Evolutionary conservation across 2,888 invertebrate species (phyloP).

Genomic region (Phasia obesa): DNA sequence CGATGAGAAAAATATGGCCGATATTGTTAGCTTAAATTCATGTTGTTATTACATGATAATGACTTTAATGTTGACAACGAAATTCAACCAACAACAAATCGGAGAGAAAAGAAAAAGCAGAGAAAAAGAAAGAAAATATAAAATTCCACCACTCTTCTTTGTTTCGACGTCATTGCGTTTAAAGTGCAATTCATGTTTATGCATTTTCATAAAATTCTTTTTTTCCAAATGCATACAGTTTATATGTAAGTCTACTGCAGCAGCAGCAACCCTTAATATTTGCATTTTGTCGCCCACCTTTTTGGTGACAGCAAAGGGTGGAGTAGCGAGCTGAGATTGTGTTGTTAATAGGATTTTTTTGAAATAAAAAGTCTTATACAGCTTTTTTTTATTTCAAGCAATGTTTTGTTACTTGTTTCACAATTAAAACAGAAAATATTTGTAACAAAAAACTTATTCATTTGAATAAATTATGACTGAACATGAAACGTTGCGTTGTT

Average conservation of each 20-base stretch:
- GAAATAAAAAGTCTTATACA: conserved; percentile 35
- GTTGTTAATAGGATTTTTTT: conserved; percentile 29
- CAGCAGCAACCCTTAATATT: conserved; percentile 60
- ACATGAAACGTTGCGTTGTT: conserved; percentile 42
- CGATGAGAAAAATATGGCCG: conserved; percentile 11
- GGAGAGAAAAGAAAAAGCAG: not conserved
- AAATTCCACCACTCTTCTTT: conserved; percentile 38
- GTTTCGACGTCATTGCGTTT: conserved; percentile 62
- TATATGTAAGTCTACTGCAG: conserved; percentile 43
- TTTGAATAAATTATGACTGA: conserved; percentile 54
- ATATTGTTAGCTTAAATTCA: conserved; percentile 26
- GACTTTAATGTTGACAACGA: conserved; percentile 65
- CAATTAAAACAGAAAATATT: conserved; percentile 45
- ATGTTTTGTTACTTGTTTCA: conserved; percentile 39
- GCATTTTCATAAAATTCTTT: conserved; percentile 43
- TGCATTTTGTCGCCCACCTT: conserved; percentile 41
- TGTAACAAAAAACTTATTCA: conserved; percentile 13
- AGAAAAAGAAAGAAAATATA: conserved; percentile 10
- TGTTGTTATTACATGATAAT: conserved; percentile 59
- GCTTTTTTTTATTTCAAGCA: conserved; percentile 44
- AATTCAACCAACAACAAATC: conserved; percentile 20
- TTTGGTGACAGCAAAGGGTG: conserved; percentile 7
- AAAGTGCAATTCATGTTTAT: conserved; percentile 63
- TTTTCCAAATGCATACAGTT: conserved; percentile 2
- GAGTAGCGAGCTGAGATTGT: conserved; percentile 20